Base-by-base conservation (phyloP, 1,140 invertebrate genomes). In the Hycleus phaleratus region DNA sequence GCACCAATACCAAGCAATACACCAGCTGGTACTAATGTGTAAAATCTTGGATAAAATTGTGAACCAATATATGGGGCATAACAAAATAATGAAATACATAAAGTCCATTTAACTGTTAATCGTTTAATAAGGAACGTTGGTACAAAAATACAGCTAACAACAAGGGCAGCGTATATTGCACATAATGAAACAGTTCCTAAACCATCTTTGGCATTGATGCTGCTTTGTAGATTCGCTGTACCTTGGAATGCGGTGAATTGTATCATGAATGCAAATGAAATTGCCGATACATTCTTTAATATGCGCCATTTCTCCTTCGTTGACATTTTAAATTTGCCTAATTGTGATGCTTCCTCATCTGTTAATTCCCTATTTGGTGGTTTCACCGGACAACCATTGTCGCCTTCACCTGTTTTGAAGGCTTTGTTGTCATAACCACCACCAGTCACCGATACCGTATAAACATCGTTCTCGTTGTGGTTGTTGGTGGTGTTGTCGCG, bases 81-180 rank as follows among this genome's bases (percentile, higher is more conserved):
- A 69, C 92, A 92, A 39, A 92, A 71, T 86, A 97, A 92, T 7
- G 90, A 92, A 9, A 91, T 68, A 54, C 92, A 92, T 10, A 98
- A 79, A 0, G 95, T 97, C 90, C 93, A 94, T 76, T 98, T 98
- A 49, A 93, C 93, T 7, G 93, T 95, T 54, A 98, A 79, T 68
- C 86, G 82, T 68, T 90, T 88, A 67, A 95, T 95, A 38, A 93
- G 73, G 72, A 91, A 85, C 8, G 91, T 92, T 5, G 94, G 93
- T 12, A 97, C 81, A 75, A 97, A 95, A 74, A 95, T 89, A 73
- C 91, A 96, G 10, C 92, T 95, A 0, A 96, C 77, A 12, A 97
- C 87, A 32, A 95, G 79, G 4, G 91, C 86, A 7, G 85, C 91
- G 72, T 97, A 97, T 46, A 95, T 86, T 0, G 90, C 87, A 51